Conservation (phyloP, 2,797 vertebrate species). For the Oreochromis grahami region DNA sequence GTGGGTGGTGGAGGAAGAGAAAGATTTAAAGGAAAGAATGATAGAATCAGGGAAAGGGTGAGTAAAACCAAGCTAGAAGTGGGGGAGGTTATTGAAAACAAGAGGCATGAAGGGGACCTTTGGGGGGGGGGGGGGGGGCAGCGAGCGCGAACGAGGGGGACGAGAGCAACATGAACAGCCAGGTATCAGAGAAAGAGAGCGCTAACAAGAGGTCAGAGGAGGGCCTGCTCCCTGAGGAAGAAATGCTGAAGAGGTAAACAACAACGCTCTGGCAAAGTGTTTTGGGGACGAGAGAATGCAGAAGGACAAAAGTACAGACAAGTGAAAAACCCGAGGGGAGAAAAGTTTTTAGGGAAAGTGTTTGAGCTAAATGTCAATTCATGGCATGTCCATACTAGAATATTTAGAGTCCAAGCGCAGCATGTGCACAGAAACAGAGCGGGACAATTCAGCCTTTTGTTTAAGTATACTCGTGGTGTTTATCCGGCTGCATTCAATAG, state of each 20-base stretch:
- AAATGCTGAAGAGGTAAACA: constrained; percentile 33
- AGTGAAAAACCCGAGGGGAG: neutral
- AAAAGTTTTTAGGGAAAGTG: constrained; percentile 7
- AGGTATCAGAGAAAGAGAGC: constrained; percentile 35
- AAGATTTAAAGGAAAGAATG: constrained; percentile 9
- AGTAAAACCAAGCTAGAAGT: neutral
- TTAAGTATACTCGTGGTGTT: neutral
- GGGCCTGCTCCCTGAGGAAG: neutral
- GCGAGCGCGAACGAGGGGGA: neutral
- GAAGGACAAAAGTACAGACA: constrained; percentile 48
- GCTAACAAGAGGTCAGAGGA: constrained; percentile 26
- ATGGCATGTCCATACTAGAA: neutral
- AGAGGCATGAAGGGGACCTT: neutral
- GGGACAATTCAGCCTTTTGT: neutral
- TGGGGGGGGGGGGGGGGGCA: neutral
- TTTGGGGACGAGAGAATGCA: constrained; percentile 1
- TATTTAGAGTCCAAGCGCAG: constrained; percentile 15
- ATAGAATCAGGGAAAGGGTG: constrained; percentile 1
- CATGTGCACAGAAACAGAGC: neutral
- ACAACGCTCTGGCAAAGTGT: constrained; percentile 11
- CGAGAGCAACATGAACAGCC: constrained; percentile 8
- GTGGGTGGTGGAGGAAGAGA: neutral
- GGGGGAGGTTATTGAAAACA: neutral
- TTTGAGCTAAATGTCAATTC: constrained; percentile 24
- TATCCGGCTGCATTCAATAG: neutral